Evolutionary conservation across 2,797 vertebrate genomes (phyloP), one percentile per base, ranked within the genome.

Genomic region (Microhierax caerulescens): DNA sequence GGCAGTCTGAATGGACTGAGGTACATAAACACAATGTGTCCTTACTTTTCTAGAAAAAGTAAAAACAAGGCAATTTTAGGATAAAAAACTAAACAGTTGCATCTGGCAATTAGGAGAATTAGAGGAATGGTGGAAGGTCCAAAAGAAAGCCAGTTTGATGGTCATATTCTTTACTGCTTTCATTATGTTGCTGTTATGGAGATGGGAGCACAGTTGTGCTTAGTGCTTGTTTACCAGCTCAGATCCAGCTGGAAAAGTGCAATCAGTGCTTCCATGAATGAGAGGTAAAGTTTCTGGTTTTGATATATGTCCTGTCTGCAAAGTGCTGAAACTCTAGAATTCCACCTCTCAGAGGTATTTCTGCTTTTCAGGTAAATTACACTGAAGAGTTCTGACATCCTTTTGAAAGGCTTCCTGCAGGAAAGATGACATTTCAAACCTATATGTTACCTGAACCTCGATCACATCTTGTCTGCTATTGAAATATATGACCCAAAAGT

Each of bases 401-500:
- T 85, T 88, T 80, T 72, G 68, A 91, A 91, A 94, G 64, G 32
- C 37, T 75, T 93, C 57, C 69, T 95, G 63, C 39, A 87, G 74
- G 56, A 95, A 92, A 90, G 53, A 60, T 89, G 82, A 61, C 57
- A 48, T 94, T 95, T 94, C 61, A 91, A 85, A 89, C 51, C 76
- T 91, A 2, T 79, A 6, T 53, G 54, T 88, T 88, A 88, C 75
- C 68, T 85, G 86, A 93, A 91, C 59, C 53, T 95, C 86, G 84
- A 92, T 93, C 79, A 56, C 39, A 69, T 94, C 91, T 95, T 94
- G 76, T 85, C 81, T 97, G 43, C 86, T 93, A 17, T 28, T 91
- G 68, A 91, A 95, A 88, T 96, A 77, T 90, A 95, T 72, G 81
- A 95, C 83, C 65, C 51, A 72, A 78, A 91, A 95, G 51, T 81